Conservation (phyloP, 92 coral and sea anemone genomes). For the Porites cylindrica region DNA sequence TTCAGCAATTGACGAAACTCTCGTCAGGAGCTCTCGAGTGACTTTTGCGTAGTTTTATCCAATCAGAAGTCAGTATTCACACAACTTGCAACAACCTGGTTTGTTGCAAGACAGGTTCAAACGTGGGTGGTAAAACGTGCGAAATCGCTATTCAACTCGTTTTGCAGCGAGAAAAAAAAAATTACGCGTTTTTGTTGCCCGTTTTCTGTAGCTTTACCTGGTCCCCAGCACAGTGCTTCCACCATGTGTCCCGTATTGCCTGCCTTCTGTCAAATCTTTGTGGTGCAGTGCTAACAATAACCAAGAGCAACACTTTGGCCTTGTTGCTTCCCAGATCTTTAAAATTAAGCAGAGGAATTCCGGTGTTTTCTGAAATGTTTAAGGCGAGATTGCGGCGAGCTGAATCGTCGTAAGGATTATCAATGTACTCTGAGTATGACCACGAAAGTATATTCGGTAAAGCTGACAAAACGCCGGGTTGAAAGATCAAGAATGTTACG, state of each 20-base stretch:
- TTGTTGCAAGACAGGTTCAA: too few species aligned
- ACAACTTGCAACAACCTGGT: too few species aligned
- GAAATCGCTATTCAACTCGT: too few species aligned
- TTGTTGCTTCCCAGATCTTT: slow-evolving; percentile 1
- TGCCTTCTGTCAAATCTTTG: slow-evolving; percentile 49
- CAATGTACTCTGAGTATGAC: not conserved
- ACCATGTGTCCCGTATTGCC: slow-evolving; percentile 60
- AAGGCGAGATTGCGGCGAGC: not conserved
- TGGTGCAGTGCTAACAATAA: slow-evolving; percentile 38
- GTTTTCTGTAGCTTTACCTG: slow-evolving; percentile 1
- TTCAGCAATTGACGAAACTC: too few species aligned
- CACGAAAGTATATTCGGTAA: not conserved
- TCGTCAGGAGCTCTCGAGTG: too few species aligned
- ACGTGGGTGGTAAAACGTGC: too few species aligned
- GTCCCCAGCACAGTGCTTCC: slow-evolving; percentile 38
- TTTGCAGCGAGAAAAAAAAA: too few species aligned
- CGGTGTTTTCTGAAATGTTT: not conserved
- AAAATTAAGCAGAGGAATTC: not conserved
- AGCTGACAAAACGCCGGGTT: not conserved
- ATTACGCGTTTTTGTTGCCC: too few species aligned
- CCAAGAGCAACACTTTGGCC: slow-evolving; percentile 1
- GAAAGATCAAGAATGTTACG: not conserved
- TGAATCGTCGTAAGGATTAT: not conserved
- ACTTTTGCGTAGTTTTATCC: too few species aligned
- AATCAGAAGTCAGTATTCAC: too few species aligned